Percentiles rank a stretch among this genome's conserved stretches.
These are phyloP conservation scores for Neoarius graeffei DNA, from an alignment of 2,113 vertebrate genomes.

Conservation along the genomic window DNA sequence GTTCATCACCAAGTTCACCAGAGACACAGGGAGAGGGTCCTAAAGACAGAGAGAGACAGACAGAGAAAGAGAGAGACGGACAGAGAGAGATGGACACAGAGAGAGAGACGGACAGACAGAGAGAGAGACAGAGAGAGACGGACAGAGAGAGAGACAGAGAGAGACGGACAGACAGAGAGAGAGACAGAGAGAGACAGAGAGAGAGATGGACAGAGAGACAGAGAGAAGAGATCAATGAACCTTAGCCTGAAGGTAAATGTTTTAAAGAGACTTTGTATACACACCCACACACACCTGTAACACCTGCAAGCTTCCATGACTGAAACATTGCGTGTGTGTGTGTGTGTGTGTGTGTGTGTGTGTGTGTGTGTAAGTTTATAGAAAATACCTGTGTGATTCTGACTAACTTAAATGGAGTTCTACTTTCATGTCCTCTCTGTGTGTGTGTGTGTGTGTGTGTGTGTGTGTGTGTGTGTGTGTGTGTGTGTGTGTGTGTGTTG, in stretches of 20 bases:
- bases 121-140: neutral
- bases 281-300: constrained; percentile 30
- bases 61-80: constrained; percentile 22
- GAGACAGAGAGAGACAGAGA: neutral
- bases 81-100: constrained; percentile 4
- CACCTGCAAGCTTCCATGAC: constrained; percentile 19
- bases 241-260: constrained; percentile 13
- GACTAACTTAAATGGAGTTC: neutral
- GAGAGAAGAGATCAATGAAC: neutral
- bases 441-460: constrained; percentile 7
- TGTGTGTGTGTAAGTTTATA: neutral
- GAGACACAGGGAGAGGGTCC: constrained; percentile 84
- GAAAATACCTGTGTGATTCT: neutral
- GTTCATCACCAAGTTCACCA: constrained; percentile 86
- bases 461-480: constrained; percentile 17
- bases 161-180: constrained; percentile 1
- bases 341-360: constrained; percentile 13
- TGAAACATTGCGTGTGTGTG: neutral
- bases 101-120: constrained; percentile 20
- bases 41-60: constrained; percentile 68
- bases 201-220: too few relatives aligned
- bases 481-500: neutral
- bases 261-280: constrained; percentile 13
- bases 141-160: constrained; percentile 6
- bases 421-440: constrained; percentile 3